Evolutionary conservation across 2,797 vertebrate species (phyloP).

Genomic region (Halcyon badia): DNA sequence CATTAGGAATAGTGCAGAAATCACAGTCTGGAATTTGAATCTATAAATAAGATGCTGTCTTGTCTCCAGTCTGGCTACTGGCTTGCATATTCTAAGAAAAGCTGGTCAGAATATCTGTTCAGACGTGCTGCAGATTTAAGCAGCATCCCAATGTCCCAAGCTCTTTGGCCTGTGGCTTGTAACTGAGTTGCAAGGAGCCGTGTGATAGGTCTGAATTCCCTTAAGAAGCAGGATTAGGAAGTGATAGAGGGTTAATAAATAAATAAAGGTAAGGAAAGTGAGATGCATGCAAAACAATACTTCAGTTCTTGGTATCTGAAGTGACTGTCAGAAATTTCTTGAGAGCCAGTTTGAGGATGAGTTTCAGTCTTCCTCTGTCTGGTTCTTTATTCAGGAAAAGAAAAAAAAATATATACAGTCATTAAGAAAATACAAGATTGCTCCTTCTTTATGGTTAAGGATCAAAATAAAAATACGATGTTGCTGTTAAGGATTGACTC

Average conservation of each 20-base stretch:
- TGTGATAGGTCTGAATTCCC: neutral
- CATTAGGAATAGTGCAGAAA: neutral
- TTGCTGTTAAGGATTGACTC: neutral
- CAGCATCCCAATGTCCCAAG: neutral
- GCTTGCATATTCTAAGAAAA: neutral
- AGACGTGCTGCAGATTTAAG: neutral
- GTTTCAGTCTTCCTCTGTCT: neutral
- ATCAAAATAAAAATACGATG: rapidly evolving
- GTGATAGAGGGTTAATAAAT: neutral
- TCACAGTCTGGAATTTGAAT: neutral
- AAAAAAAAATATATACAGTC: neutral
- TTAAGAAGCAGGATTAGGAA: neutral
- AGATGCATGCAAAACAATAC: neutral
- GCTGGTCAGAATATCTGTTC: neutral
- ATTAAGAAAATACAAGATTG: neutral
- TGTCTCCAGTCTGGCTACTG: neutral
- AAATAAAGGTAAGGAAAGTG: neutral
- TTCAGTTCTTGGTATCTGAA: neutral
- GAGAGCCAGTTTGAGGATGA: neutral
- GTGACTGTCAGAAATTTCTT: neutral
- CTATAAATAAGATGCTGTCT: neutral
- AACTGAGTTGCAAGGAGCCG: neutral
- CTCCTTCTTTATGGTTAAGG: neutral
- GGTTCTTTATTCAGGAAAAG: neutral
- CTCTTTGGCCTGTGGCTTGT: neutral